Evolutionary conservation across 2,888 invertebrate genomes (phyloP).

Genomic region (Cheilosia grossa): DNA sequence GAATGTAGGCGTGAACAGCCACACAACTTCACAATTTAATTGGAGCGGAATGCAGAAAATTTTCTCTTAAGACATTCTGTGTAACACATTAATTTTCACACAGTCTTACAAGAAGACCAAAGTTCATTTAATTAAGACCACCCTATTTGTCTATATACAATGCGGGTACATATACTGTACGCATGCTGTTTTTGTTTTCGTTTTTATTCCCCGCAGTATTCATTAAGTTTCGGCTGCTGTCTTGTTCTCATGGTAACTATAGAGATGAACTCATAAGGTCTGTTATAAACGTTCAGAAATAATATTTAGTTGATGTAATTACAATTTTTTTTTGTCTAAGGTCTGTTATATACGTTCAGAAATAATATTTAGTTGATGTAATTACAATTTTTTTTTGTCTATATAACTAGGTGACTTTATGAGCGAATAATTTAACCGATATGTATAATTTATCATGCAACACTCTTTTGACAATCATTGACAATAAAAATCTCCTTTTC

Average conservation of each 20-base stretch:
- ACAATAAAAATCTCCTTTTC: slow-evolving; percentile 67
- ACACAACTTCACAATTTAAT: not conserved
- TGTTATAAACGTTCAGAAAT: not conserved
- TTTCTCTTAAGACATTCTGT: not conserved
- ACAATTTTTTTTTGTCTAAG: not conserved
- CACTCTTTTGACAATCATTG: not conserved
- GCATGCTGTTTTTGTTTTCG: not conserved
- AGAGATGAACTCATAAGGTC: not conserved
- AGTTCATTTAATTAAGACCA: slow-evolving; percentile 22
- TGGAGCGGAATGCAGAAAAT: not conserved
- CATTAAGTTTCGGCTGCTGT: not conserved
- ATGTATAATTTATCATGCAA: no score
- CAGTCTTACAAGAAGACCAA: not conserved
- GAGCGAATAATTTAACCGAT: no score
- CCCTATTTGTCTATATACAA: not conserved
- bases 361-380: no score
- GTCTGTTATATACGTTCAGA: not conserved
- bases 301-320: no score
- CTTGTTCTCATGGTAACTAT: not conserved
- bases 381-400: no score
- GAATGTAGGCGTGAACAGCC: not conserved
- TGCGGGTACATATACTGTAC: not conserved
- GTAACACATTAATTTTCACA: not conserved
- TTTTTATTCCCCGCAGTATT: not conserved
- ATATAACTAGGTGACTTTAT: no score